These are phyloP conservation scores for Ceyx melanurus DNA, from an alignment of 2,113 vertebrate species.

Conservation along the genomic window DNA sequence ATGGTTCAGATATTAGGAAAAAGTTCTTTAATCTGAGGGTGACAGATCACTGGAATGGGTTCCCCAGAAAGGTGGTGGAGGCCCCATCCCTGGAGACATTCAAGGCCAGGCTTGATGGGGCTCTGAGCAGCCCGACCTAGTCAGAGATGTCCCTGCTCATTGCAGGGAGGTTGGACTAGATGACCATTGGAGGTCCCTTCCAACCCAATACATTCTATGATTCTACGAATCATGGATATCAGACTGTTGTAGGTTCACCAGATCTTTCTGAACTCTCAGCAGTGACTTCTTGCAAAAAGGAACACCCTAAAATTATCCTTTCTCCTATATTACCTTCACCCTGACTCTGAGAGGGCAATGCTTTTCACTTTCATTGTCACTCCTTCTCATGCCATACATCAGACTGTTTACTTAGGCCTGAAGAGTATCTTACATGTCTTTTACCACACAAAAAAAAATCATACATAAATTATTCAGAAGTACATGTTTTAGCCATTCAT, in stretches of 20 bases:
- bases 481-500: conserved; percentile 34
- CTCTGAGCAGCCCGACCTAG: no score
- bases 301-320: neutral
- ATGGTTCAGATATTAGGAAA: no score
- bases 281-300: neutral
- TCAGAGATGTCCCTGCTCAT: no score
- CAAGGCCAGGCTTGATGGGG: no score
- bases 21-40: no score
- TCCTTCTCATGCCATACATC: neutral
- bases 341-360: neutral
- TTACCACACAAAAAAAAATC: neutral
- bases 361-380: neutral
- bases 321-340: neutral
- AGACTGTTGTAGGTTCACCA: neutral
- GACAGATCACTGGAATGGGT: no score
- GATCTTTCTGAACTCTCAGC: neutral
- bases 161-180: no score
- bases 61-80: no score
- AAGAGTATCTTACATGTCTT: neutral
- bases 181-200: no score
- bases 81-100: no score
- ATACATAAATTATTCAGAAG: conserved; percentile 29
- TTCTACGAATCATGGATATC: neutral
- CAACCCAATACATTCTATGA: no score
- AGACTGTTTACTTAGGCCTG: neutral